Evolutionary conservation across 2,888 invertebrate genomes (phyloP).

Genomic region (Erpobdella octoculata): DNA sequence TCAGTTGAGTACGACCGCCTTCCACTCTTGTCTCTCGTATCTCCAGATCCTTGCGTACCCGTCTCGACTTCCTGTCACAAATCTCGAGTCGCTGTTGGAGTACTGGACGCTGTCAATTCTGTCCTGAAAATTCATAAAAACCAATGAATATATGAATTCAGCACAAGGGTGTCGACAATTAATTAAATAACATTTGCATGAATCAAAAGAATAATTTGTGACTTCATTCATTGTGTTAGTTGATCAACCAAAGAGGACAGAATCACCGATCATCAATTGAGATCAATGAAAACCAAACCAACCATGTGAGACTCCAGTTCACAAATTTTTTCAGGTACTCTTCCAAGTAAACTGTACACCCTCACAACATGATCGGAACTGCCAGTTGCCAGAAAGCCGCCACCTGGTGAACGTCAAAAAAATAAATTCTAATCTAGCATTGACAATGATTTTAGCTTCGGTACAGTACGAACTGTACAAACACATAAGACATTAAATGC

Average conservation of each 20-base stretch:
- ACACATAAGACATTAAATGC: too few species aligned
- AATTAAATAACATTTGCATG: too few species aligned
- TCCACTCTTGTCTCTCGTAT: conserved; percentile 82
- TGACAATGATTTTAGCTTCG: too few species aligned
- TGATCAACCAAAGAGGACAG: not conserved
- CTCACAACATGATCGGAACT: conserved; percentile 84
- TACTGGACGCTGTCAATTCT: conserved; percentile 92
- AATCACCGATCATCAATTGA: not conserved
- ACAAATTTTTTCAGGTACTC: conserved; percentile 68
- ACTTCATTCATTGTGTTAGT: too few species aligned
- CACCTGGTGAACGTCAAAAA: conserved; percentile 58
- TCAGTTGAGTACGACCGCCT: conserved; percentile 62
- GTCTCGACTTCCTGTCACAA: conserved; percentile 90
- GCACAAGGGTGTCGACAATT: too few species aligned
- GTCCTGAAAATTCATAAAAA: too few species aligned
- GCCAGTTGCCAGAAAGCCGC: conserved; percentile 82
- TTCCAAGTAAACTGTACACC: conserved; percentile 74
- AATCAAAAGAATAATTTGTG: too few species aligned
- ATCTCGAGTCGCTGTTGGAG: conserved; percentile 76
- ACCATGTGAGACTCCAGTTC: conserved; percentile 70
- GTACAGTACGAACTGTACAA: too few species aligned
- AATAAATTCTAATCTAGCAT: too few species aligned
- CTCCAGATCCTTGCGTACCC: conserved; percentile 89
- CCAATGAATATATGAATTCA: too few species aligned
- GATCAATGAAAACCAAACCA: conserved; percentile 36